Conservation (phyloP, 2,888 invertebrate species). For the Lithophane socia region DNA sequence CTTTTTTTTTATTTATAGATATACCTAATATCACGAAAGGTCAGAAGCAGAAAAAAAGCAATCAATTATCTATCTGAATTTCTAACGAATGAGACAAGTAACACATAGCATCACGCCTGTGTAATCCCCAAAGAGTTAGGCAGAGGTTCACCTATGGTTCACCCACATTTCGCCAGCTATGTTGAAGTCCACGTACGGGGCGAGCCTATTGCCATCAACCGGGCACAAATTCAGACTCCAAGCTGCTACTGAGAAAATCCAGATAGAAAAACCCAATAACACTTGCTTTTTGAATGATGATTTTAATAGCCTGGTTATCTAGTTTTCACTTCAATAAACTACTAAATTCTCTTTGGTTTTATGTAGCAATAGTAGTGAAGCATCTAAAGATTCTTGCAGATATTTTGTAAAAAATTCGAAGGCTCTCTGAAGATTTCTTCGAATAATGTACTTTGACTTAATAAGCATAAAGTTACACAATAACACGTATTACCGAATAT, state of each 20-base stretch:
- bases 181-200: no score
- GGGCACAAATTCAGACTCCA: no score
- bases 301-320: neutral
- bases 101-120: no score
- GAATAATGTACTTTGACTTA: conserved; percentile 14
- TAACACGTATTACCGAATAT: conserved; percentile 70
- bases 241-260: no score
- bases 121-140: no score
- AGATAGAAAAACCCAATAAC: no score
- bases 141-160: no score
- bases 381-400: neutral
- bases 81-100: neutral
- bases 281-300: no score
- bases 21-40: conserved; percentile 8
- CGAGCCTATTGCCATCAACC: no score
- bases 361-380: no score
- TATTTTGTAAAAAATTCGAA: neutral
- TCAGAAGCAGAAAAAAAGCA: conserved; percentile 1
- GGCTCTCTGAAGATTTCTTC: neutral
- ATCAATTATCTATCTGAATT: neutral
- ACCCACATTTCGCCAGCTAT: no score
- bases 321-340: neutral
- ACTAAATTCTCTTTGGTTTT: neutral
- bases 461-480: conserved; percentile 39
- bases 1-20: conserved; percentile 5